Evolutionary conservation across 92 coral and sea anemone species (phyloP).

Genomic region (Meandrina meandrites): DNA sequence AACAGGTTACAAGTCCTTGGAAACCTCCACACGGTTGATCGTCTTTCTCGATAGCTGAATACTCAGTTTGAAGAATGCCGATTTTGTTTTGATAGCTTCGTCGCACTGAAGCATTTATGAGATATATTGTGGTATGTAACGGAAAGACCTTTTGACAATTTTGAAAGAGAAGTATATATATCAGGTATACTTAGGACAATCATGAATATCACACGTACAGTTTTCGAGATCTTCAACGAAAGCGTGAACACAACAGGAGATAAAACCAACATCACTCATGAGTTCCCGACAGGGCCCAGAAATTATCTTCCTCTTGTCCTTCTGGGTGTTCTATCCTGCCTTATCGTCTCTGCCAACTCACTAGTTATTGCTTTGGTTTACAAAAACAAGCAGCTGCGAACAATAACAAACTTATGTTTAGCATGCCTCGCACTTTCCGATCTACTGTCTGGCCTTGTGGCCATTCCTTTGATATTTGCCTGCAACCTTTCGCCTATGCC

Average conservation of each 20-base stretch:
- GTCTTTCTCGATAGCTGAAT: neutral
- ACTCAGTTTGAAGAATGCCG: neutral
- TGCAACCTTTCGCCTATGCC: constrained; percentile 36
- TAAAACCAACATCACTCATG: neutral
- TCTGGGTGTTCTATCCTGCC: constrained; percentile 52
- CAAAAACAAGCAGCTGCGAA: constrained; percentile 55
- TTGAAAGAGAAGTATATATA: neutral
- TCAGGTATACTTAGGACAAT: neutral
- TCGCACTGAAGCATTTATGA: neutral
- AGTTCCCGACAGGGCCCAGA: neutral
- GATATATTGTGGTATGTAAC: neutral
- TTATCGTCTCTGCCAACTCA: constrained; percentile 58
- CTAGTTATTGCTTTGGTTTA: constrained; percentile 62
- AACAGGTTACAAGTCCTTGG: neutral
- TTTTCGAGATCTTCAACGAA: neutral
- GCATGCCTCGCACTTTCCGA: constrained; percentile 69
- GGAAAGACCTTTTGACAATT: neutral
- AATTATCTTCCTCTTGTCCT: constrained; percentile 34
- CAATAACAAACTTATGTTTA: constrained; percentile 66
- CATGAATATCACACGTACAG: neutral
- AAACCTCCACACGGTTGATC: neutral
- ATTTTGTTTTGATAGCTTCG: neutral
- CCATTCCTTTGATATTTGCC: constrained; percentile 63
- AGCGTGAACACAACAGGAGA: constrained; percentile 8
- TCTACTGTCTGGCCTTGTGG: constrained; percentile 58